Base-by-base conservation (phyloP, 2,888 invertebrate genomes). In the Platycheirus albimanus region DNA sequence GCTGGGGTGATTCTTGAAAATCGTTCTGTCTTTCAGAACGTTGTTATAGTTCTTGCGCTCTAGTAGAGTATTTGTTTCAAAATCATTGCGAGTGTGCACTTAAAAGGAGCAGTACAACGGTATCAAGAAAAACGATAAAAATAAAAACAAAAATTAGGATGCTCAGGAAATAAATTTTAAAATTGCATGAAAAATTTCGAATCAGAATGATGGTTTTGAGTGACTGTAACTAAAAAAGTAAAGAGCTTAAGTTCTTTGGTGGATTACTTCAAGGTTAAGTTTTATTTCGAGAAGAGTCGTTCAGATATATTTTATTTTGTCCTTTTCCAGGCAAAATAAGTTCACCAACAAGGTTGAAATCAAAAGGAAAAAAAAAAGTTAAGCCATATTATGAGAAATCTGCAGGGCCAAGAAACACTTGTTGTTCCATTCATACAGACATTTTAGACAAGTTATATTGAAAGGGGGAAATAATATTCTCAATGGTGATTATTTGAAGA, bases 161-260 rank as follows among this genome's bases (percentile, higher is more conserved):
- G n/a, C 13, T 10, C 19, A n/a, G 24, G 17, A 54, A 36, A 61
- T 49, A 45, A 24, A 61, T 17, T 76, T 52, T 15, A 15, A 58
- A 58, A 67, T 66, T 45, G 58, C 69, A 61, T 76, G 69, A 69
- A 41, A 19, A 20, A 33, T 69, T 45, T 61, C 17, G 52, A 76
- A 61, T 69, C 20, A 13, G 43, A 45, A 30, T 61, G 19, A 41
- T 41, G 5, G 15, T 10, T 17, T 61, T 30, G 15, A 41, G 20
- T 30, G 66, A 20, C 36, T 33, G 28, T 11, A 69, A 38, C 45
- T 28, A 38, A 49, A 17, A 58, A n/a, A 43, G 19, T 41, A 36
- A 11, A 56, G 2, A 19, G 19, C 38, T n/a, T 20, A 5, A 58
- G 41, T 41, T 24, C 8, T 15, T 3, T 28, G 1, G 10, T 20